Conservation (phyloP, 1,140 invertebrate species). For the Drosophila chauvacae region DNA sequence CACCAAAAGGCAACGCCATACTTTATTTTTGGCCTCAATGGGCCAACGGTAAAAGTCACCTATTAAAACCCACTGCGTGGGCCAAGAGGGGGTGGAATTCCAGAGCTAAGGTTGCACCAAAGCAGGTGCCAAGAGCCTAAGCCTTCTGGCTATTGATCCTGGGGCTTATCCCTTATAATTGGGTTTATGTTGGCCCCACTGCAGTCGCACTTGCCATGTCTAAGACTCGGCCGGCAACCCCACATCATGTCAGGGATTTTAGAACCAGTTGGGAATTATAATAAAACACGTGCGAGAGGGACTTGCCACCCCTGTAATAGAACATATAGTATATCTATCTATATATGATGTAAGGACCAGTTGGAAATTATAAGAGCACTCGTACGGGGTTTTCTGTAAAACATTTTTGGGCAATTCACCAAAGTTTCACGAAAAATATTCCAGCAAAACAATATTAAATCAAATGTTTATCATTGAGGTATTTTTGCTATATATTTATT, state of each 20-base stretch:
- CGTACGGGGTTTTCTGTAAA: too few relatives aligned
- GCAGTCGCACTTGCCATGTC: not conserved
- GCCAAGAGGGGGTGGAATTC: not conserved
- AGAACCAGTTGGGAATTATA: too few relatives aligned
- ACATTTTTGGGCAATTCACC: too few relatives aligned
- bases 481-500: not conserved
- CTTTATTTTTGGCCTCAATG: conserved; percentile 31
- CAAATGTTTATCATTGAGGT: not conserved
- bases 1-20: conserved; percentile 29
- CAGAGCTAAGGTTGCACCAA: not conserved
- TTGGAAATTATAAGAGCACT: too few relatives aligned
- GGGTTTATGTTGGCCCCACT: not conserved
- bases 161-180: not conserved
- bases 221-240: too few relatives aligned
- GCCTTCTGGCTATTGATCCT: not conserved
- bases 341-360: too few relatives aligned
- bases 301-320: too few relatives aligned
- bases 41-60: conserved; percentile 18
- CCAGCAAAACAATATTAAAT: not conserved
- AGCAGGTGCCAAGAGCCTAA: conserved; percentile 5
- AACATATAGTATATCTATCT: too few relatives aligned
- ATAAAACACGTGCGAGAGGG: too few relatives aligned
- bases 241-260: too few relatives aligned
- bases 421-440: too few relatives aligned
- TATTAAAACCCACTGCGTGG: conserved; percentile 2